Base-by-base conservation (phyloP, 2,797 vertebrate genomes). In the Macropus fuliginosus region DNA sequence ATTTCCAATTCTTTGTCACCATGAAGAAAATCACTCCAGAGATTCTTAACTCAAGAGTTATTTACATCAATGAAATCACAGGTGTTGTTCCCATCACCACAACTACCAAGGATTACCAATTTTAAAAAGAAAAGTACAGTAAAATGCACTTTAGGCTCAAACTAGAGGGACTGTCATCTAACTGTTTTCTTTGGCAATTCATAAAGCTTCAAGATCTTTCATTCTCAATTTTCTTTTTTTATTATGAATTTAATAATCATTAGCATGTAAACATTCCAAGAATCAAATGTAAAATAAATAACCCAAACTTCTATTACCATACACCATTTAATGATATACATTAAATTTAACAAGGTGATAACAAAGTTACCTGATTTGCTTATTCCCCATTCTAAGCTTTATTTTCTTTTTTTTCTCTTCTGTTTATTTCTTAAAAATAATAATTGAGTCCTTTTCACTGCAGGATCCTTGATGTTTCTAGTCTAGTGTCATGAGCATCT, bases 91-190 rank as follows among this genome's bases (percentile, higher is more conserved):
- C 74, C 46, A 81, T 81, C 1, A n/a, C 21, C 74, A 27, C 74
- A 81, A 24, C 40, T 46, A 81, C 18, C 66, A 12, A 3, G 0
- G 29, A 27, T 59, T 87, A 91, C 90, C 93, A 74, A 91, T 91
- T 94, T 91, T 4, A 13, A 16, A n/a, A n/a, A 1, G 31, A 93
- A 95, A 95, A 91, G 93, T 95, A 92, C 50, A 24, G 94, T 89
- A 97, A 96, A 94, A 96, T 21, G 55, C 29, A 92, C 57, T 96
- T 91, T 57, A 5, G 93, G 46, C 50, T 24, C 54, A 95, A 94
- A 92, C 93, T 74, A 55, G 0, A 0, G 54, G 16, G 56, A 50
- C 93, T 31, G 1, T 95, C 89, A 93, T 95, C 96, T 94, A 91
- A 97, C 94, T 81, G 40, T 74, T 40, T 74, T 6, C 16, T 81